Percentiles rank a stretch among this genome's conserved stretches.
These are phyloP conservation scores for Acanthopleura granulata DNA, from an alignment of 2,888 invertebrate species.

Conservation along the genomic window DNA sequence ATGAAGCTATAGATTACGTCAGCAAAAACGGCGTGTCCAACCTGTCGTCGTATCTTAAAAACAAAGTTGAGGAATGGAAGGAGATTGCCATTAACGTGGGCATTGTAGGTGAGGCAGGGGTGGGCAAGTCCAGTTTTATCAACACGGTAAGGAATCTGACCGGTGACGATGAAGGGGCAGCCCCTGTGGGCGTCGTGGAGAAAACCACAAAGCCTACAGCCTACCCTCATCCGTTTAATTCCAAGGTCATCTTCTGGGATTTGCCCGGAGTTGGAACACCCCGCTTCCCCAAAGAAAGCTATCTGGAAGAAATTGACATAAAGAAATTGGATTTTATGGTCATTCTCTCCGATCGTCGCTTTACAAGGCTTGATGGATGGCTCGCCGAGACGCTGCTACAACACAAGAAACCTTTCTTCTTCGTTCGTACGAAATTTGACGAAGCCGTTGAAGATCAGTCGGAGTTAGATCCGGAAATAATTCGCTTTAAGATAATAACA, in stretches of 20 bases:
- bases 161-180: slow-evolving; percentile 31
- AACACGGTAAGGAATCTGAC: slow-evolving; percentile 32
- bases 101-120: slow-evolving; percentile 30
- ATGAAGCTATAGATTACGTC: slow-evolving; percentile 28
- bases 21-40: slow-evolving; percentile 26
- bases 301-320: slow-evolving; percentile 30
- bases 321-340: slow-evolving; percentile 33
- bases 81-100: slow-evolving; percentile 35
- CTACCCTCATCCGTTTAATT: slow-evolving; percentile 37
- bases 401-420: slow-evolving; percentile 24
- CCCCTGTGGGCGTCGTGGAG: slow-evolving; percentile 30
- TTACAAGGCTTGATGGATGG: slow-evolving; percentile 34
- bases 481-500: background rate
- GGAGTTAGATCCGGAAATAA: background rate
- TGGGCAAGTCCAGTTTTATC: slow-evolving; percentile 39
- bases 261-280: slow-evolving; percentile 33
- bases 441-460: slow-evolving; percentile 22
- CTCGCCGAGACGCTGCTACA: slow-evolving; percentile 24
- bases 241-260: slow-evolving; percentile 38
- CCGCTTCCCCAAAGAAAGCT: slow-evolving; percentile 33
- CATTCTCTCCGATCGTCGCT: slow-evolving; percentile 30
- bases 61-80: slow-evolving; percentile 29
- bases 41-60: slow-evolving; percentile 24
- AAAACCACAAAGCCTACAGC: slow-evolving; percentile 37
- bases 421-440: slow-evolving; percentile 27